Base-by-base conservation (phyloP, 2,113 vertebrate species). In the Mirounga angustirostris region DNA sequence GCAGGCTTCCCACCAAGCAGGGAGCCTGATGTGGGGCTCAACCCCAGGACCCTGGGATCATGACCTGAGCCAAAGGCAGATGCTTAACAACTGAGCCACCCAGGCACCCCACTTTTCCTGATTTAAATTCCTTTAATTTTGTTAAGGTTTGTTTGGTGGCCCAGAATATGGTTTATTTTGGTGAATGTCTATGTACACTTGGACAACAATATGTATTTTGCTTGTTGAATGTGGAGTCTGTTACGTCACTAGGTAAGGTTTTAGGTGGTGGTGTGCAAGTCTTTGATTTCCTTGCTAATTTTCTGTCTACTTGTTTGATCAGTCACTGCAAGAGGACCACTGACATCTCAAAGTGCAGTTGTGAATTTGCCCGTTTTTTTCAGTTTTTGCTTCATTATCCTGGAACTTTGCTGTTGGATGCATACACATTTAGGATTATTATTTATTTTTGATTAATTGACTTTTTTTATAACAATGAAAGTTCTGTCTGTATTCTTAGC, bases 211-310 rank as follows among this genome's bases (percentile, higher is more conserved):
- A 69, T 59, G 22, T 0, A 6, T 33, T 89, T 88, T 93, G 24
- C 50, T 89, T 52, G 19, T 69, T 14, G 59, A 83, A 18, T 10
- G n/a, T 36, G 63, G 50, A 61, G 15, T 67, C 28, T 59, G 18
- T 4, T 28, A 74, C 13, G 10, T 10, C 59, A 15, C 13, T 30
- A 79, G n/a, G 9, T 71, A 19, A 36, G 13, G 46, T 9, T 15
- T n/a, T 28, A 18, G 1, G 36, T 10, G 36, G 8, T 36, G 43
- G 11, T n/a, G 1, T 46, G 4, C 8, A 8, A n/a, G 43, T 5
- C 36, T 78, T 58, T 56, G 33, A 33, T 26, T 15, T 73, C 14
- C 24, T 58, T 26, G 14, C 33, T n/a, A 11, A 65, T 90, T 93
- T 58, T 50, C 54, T 28, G 5, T 50, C 59, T 28, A 28, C 24